Evolutionary conservation across 2,888 invertebrate genomes (phyloP).

Genomic region (Drosophila mulleri): DNA sequence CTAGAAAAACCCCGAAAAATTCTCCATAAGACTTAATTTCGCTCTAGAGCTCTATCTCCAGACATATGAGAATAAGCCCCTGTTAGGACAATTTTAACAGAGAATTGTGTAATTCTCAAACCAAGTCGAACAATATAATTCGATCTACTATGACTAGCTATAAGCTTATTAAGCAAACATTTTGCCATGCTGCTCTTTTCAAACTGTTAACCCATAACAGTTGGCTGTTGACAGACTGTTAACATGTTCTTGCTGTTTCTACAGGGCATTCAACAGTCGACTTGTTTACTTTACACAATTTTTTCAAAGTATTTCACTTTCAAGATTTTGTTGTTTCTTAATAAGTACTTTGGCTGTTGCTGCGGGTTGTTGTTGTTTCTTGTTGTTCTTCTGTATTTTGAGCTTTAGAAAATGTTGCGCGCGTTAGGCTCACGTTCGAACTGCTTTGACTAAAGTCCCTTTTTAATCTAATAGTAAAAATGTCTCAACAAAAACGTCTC

Average conservation of each 20-base stretch:
- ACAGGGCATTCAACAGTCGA: conserved; percentile 16
- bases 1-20: no score
- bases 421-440: conserved; percentile 4
- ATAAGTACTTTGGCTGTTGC: conserved; percentile 42
- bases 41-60: no score
- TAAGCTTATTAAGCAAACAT: background rate
- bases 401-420: background rate
- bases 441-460: background rate
- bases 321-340: conserved; percentile 53
- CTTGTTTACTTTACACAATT: background rate
- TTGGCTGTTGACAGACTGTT: background rate
- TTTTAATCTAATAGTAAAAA: conserved; percentile 22
- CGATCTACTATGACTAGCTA: background rate
- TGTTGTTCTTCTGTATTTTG: conserved; percentile 7
- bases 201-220: background rate
- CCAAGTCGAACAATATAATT: background rate
- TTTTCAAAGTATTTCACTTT: conserved; percentile 24
- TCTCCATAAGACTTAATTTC: no score
- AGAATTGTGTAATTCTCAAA: background rate
- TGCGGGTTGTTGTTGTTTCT: background rate
- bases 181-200: background rate
- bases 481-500: background rate
- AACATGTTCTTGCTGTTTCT: background rate
- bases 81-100: background rate
- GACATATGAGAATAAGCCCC: no score